Conservation (phyloP, 2,888 invertebrate species). For the Diabrotica balteata region DNA sequence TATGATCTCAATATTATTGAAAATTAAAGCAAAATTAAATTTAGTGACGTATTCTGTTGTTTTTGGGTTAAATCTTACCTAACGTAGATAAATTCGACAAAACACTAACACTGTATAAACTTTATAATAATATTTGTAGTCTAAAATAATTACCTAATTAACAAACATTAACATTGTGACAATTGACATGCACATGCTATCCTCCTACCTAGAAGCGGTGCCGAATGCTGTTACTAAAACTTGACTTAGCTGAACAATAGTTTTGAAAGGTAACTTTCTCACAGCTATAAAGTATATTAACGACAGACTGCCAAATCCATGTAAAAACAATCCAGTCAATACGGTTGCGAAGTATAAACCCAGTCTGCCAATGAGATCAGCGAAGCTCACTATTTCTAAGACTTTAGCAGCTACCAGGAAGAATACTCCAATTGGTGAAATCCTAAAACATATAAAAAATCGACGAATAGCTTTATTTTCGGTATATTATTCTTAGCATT, state of each 20-base stretch:
- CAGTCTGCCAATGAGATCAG: constrained; percentile 82
- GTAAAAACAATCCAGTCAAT: constrained; percentile 86
- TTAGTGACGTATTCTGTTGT: too few relatives aligned
- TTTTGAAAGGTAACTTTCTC: constrained; percentile 82
- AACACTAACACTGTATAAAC: too few relatives aligned
- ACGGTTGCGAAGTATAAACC: constrained; percentile 95
- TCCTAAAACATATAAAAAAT: constrained; percentile 64
- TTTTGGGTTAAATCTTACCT: too few relatives aligned
- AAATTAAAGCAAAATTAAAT: too few relatives aligned
- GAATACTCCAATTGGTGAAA: constrained; percentile 88
- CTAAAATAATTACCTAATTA: background rate
- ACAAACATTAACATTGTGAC: background rate
- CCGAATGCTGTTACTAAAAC: constrained; percentile 96
- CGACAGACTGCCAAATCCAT: constrained; percentile 91
- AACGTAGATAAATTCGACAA: too few relatives aligned
- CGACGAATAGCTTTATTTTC: too few relatives aligned
- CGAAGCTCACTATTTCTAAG: constrained; percentile 87
- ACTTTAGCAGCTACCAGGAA: constrained; percentile 91
- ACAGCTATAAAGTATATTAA: constrained; percentile 84
- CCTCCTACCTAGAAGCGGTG: constrained; percentile 82
- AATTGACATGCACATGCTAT: background rate
- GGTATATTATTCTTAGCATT: too few relatives aligned
- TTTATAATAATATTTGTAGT: background rate
- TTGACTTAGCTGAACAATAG: constrained; percentile 84
- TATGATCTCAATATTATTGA: too few relatives aligned